Conservation (phyloP, 2,113 vertebrate genomes). For the Strix uralensis region DNA sequence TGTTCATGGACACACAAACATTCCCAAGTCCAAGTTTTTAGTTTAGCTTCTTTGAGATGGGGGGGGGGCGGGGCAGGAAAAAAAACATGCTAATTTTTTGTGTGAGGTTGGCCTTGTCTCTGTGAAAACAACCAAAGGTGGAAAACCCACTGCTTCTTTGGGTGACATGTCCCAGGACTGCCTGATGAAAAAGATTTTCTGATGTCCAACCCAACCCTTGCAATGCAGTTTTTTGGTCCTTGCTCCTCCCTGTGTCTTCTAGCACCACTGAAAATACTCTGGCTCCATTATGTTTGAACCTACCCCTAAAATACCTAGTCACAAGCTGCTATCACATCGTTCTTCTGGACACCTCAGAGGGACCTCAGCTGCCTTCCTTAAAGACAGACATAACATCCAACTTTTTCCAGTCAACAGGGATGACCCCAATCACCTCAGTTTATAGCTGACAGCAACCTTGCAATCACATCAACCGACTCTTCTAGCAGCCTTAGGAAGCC, state of each 20-base stretch:
- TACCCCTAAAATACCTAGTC: background rate
- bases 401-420: background rate
- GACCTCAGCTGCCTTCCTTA: background rate
- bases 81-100: background rate
- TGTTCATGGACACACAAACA: background rate
- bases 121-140: background rate
- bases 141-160: background rate
- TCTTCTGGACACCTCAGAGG: background rate
- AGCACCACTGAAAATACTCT: background rate
- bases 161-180: background rate
- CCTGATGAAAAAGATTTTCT: background rate
- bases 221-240: background rate
- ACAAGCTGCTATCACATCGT: background rate
- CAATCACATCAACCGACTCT: background rate
- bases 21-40: background rate
- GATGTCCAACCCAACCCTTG: background rate
- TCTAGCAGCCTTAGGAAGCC: background rate
- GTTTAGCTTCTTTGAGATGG: background rate
- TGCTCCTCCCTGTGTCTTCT: background rate
- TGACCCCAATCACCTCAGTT: background rate
- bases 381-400: background rate
- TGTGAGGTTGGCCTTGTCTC: background rate
- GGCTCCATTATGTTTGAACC: background rate
- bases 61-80: background rate
- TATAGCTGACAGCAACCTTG: background rate